These are phyloP conservation scores for Microtus montanus DNA, from an alignment of 2,113 vertebrate species.

Conservation along the genomic window DNA sequence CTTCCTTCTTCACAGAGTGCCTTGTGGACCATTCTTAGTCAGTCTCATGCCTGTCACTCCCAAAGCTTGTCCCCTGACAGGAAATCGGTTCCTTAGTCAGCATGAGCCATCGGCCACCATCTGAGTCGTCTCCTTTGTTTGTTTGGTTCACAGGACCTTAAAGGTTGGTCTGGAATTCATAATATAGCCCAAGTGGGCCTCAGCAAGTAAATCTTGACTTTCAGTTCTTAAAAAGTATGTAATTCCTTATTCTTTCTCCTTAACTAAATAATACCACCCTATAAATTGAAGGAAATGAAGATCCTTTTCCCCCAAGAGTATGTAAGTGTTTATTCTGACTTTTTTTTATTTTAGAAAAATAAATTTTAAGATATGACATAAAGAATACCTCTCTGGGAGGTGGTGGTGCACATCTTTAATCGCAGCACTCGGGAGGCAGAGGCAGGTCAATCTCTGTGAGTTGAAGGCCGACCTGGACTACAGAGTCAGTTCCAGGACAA, in stretches of 20 bases:
- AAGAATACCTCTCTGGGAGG: neutral
- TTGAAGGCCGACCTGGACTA: neutral
- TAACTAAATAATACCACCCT: neutral
- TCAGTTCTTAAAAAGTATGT: neutral
- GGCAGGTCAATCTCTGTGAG: neutral
- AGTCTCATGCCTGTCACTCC: neutral
- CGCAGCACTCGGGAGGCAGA: neutral
- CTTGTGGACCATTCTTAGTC: constrained; percentile 1
- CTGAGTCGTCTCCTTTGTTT: neutral
- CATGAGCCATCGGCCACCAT: neutral
- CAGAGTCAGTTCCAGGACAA: neutral
- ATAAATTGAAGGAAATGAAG: neutral
- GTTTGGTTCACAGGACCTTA: neutral
- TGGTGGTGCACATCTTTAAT: neutral
- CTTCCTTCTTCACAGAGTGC: neutral
- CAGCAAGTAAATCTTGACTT: constrained; percentile 30
- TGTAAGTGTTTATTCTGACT: constrained; percentile 11
- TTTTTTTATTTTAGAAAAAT: neutral
- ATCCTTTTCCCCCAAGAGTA: neutral
- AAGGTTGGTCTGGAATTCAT: no score
- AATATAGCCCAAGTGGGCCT: neutral
- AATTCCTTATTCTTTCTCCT: constrained; percentile 14
- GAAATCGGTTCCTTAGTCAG: neutral
- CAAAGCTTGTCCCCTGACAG: neutral
- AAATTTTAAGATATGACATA: neutral